Evolutionary conservation across 2,113 vertebrate species (phyloP).

Genomic region (Gila orcuttii): DNA sequence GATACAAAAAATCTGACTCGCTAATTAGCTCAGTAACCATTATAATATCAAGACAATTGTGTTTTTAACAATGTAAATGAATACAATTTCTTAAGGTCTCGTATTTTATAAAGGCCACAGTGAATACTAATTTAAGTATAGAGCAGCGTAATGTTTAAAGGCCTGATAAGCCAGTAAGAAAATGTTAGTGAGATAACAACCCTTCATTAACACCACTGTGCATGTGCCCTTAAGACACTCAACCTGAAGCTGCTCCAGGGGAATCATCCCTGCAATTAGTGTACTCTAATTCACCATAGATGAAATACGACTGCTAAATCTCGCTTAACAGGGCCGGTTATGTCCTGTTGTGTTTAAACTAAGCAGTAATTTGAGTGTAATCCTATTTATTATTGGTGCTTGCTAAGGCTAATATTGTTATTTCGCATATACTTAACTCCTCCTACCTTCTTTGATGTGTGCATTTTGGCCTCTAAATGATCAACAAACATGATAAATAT

Average conservation of each 20-base stretch:
- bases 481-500: too few species aligned
- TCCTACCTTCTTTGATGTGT: too few species aligned
- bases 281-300: not conserved
- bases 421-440: not conserved
- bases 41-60: not conserved
- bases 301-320: not conserved
- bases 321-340: not conserved
- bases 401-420: not conserved
- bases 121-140: not conserved
- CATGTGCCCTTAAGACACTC: conserved; percentile 10
- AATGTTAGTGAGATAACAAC: not conserved
- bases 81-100: not conserved
- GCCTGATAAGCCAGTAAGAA: not conserved
- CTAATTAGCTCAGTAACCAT: not conserved
- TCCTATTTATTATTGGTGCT: not conserved
- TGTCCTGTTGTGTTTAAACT: conserved; percentile 11
- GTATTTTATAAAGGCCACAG: conserved; percentile 7
- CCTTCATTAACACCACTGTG: not conserved
- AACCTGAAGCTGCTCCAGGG: conserved; percentile 30
- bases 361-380: not conserved
- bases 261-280: conserved; percentile 17
- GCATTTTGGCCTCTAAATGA: too few species aligned
- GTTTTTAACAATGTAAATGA: not conserved
- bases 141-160: conserved; percentile 13
- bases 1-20: not conserved